Conservation (phyloP, 2,797 vertebrate species). For the Sandelia bainsii region DNA sequence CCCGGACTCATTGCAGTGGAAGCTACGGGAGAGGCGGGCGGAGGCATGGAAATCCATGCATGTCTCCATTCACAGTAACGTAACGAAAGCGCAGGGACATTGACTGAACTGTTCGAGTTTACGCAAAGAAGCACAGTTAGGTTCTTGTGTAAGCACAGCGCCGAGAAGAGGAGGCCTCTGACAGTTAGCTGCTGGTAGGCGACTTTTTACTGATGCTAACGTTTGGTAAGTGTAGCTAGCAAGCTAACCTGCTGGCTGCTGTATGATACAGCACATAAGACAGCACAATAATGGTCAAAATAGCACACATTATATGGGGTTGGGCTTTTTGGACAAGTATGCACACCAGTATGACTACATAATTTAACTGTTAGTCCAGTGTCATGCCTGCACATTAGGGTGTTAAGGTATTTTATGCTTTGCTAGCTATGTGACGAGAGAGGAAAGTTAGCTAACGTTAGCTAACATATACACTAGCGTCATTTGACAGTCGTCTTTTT, state of each 20-base stretch:
- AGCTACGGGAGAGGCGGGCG: slow-evolving; percentile 52
- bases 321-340: background rate
- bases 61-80: slow-evolving; percentile 25
- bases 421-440: slow-evolving; percentile 41
- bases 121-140: slow-evolving; percentile 44
- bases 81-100: slow-evolving; percentile 10
- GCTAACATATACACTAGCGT: slow-evolving; percentile 55
- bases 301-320: background rate
- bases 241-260: slow-evolving; percentile 47
- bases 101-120: background rate
- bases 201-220: slow-evolving; percentile 45
- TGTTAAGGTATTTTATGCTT: slow-evolving; percentile 15
- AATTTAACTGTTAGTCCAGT: background rate
- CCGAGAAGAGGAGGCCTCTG: slow-evolving; percentile 54
- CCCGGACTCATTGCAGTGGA: slow-evolving; percentile 51
- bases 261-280: slow-evolving; percentile 65
- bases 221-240: slow-evolving; percentile 38
- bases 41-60: slow-evolving; percentile 55
- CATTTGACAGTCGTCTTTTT: slow-evolving; percentile 8
- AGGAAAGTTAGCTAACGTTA: slow-evolving; percentile 47
- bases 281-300: slow-evolving; percentile 17
- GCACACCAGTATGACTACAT: background rate
- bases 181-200: slow-evolving; percentile 59
- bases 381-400: slow-evolving; percentile 9
- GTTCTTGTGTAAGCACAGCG: slow-evolving; percentile 14